Evolutionary conservation across 2,888 invertebrate species (phyloP), one percentile per base, ranked within the genome.

Genomic region (Zygogramma bicolorata): DNA sequence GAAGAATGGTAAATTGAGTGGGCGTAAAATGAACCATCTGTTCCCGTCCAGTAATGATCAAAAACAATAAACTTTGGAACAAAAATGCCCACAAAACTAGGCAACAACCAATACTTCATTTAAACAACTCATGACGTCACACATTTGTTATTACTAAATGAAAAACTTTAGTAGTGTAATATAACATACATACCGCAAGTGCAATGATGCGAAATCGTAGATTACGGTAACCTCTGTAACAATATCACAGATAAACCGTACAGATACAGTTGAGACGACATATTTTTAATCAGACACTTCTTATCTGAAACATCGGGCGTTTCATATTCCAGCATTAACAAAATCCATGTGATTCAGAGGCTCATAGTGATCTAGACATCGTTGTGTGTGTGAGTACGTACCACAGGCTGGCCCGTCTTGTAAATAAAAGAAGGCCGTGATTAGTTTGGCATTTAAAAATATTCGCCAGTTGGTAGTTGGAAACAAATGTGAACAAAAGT

Each of bases 301-400:
- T 53, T 53, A 53, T 53, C 53, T 53, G 53, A 53, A 53, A 53
- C 25, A 53, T 27, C 27, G 53, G 53, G 53, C 22, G 27, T 53
- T 22, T 27, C n/a, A 25, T n/a, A n/a, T 2, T n/a, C 27, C 53
- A 53, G 25, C n/a, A n/a, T 53, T 27, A 22, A 53, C 27, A 53
- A 53, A 53, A 53, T 53, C 53, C 49, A 1, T 27, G 53, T 53
- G 53, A 53, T 25, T 53, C 53, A 53, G 53, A 53, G 27, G 27
- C 6, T 27, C 53, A 8, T 10, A 25, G 22, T 22, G 53, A n/a
- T 25, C 53, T 25, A 25, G 10, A 25, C 18, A 53, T 53, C 53
- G 25, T 6, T 42, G 42, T 42, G 42, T 18, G 42, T 53, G 53
- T 46, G 18, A 3, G 46, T 46, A 18, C 10, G 46, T 46, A 7